Evolutionary conservation across 2,113 vertebrate species (phyloP).

Genomic region (Mormoops blainvillei): DNA sequence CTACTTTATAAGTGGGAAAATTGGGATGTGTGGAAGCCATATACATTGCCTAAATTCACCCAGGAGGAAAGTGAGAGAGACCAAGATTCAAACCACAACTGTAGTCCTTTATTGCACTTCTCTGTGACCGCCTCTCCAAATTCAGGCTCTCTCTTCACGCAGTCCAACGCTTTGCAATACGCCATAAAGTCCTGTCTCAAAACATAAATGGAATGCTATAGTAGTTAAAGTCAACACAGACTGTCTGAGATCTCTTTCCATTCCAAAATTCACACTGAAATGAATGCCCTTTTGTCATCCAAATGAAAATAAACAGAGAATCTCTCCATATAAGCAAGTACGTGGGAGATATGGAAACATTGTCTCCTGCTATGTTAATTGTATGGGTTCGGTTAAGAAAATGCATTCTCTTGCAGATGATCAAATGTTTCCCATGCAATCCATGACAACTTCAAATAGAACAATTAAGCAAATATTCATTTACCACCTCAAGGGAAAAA

Average conservation of each 20-base stretch:
- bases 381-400: background rate
- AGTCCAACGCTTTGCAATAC: background rate
- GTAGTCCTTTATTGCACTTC: background rate
- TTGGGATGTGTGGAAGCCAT: background rate
- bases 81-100: background rate
- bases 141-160: background rate
- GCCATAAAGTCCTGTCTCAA: background rate
- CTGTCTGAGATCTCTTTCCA: background rate
- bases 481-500: background rate
- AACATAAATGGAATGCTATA: background rate
- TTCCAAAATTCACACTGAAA: constrained; percentile 7
- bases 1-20: background rate
- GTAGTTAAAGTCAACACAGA: background rate
- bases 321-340: background rate
- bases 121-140: background rate
- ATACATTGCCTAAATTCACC: background rate
- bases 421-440: background rate
- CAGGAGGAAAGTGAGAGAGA: background rate
- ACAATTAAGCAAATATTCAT: background rate
- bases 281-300: background rate
- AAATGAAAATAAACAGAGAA: constrained; percentile 25
- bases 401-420: constrained; percentile 12
- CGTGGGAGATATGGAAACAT: background rate
- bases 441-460: constrained; percentile 14
- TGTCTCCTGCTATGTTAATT: background rate